Evolutionary conservation across 2,113 vertebrate genomes (phyloP).

Genomic region (Notothenia coriiceps): DNA sequence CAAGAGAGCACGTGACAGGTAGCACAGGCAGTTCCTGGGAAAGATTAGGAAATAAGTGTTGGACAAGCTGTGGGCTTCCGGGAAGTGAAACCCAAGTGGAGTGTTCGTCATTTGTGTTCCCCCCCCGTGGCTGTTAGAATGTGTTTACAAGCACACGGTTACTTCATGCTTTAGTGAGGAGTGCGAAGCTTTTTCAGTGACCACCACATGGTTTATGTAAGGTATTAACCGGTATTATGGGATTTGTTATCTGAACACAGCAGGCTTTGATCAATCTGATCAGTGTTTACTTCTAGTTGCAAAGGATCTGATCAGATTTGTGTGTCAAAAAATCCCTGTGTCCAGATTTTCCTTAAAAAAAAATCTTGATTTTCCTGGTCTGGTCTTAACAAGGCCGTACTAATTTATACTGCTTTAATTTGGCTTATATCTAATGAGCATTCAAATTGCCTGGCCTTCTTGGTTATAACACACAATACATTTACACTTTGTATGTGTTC

Average conservation of each 20-base stretch:
- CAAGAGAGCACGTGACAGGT: constrained; percentile 9
- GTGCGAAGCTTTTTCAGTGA: no score
- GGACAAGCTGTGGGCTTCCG: constrained; percentile 16
- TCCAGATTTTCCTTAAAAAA: no score
- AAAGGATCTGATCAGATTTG: no score
- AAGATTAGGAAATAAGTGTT: constrained; percentile 33
- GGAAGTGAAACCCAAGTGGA: constrained; percentile 50
- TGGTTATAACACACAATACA: neutral
- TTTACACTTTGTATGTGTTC: neutral
- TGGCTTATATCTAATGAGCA: neutral
- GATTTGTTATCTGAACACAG: neutral
- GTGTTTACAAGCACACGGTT: constrained; percentile 25
- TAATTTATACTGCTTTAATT: neutral
- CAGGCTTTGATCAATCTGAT: no score
- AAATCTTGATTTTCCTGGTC: no score
- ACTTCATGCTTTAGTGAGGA: neutral
- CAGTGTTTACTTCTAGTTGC: no score
- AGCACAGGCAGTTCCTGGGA: constrained; percentile 16
- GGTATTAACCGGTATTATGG: neutral
- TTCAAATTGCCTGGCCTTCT: neutral
- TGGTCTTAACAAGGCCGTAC: no score
- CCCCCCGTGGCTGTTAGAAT: neutral
- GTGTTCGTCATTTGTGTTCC: neutral
- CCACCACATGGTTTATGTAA: neutral
- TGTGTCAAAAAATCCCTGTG: no score